Evolutionary conservation across 2,888 invertebrate genomes (phyloP).

Genomic region (Cantharis rustica): DNA sequence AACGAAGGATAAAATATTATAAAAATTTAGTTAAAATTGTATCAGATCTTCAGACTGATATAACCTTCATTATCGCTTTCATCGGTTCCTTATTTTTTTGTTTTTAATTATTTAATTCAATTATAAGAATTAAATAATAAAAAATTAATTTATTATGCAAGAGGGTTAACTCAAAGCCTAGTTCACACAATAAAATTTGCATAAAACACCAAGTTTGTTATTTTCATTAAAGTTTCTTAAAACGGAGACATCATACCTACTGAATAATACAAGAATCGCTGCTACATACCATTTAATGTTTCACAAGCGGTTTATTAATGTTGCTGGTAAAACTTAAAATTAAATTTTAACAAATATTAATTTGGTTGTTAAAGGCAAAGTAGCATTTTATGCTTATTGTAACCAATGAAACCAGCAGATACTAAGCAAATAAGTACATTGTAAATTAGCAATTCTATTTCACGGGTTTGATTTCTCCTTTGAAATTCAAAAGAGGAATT

Average conservation of each 20-base stretch:
- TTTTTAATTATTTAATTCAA: too few species aligned
- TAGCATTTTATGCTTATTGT: background rate
- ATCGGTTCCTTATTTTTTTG: too few species aligned
- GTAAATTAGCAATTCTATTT: too few species aligned
- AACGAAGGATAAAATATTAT: background rate
- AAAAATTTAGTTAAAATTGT: background rate
- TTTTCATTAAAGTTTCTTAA: background rate
- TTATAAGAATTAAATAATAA: background rate
- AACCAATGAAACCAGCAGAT: background rate
- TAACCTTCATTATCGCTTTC: background rate
- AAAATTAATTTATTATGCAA: background rate
- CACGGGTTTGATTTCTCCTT: too few species aligned
- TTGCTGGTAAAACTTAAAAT: background rate
- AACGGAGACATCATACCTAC: background rate
- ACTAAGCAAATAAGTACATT: background rate
- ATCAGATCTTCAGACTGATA: background rate
- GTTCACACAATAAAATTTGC: background rate
- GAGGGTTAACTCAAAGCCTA: background rate
- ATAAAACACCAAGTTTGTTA: background rate
- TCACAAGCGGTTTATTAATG: background rate
- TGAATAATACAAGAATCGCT: background rate
- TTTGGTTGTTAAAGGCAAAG: background rate
- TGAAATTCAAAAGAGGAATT: too few species aligned
- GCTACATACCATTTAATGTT: background rate
- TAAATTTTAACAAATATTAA: background rate